phyloP scores from a whole-genome alignment of 2,113 vertebrate genomes.

The Bos indicus region DNA sequence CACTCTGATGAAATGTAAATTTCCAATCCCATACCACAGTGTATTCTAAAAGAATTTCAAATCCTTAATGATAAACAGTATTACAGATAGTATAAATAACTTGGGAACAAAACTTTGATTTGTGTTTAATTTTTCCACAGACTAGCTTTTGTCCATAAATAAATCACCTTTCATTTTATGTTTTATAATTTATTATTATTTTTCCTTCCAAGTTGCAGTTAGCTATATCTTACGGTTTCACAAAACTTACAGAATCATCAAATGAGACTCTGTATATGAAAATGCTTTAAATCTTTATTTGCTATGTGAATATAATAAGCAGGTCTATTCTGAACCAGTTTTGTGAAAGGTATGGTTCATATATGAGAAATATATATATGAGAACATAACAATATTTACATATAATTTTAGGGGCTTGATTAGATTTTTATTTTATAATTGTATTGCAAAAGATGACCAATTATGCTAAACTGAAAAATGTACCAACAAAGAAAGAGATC shows the following conservation, averaged over 20 bases:
- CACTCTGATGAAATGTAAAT: conserved; percentile 19
- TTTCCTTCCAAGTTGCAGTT: background rate
- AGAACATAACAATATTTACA: background rate
- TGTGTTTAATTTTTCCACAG: background rate
- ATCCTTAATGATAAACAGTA: background rate
- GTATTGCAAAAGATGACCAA: background rate
- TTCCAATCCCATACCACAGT: background rate
- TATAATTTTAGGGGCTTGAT: background rate
- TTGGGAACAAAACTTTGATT: background rate
- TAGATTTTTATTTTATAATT: background rate
- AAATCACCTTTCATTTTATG: background rate
- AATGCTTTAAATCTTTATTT: background rate
- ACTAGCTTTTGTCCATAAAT: background rate
- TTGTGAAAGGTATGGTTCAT: background rate
- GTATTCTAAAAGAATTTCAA: background rate
- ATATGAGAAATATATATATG: background rate
- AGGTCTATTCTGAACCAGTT: background rate
- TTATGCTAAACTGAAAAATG: background rate
- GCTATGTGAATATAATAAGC: background rate
- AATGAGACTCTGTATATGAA: background rate
- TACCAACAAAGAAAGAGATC: background rate
- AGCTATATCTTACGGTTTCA: background rate
- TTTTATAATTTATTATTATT: background rate
- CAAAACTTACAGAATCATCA: background rate
- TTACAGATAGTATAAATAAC: background rate